Evolutionary conservation across 2,113 vertebrate species (phyloP).

Genomic region (Aleadryas rufinucha): DNA sequence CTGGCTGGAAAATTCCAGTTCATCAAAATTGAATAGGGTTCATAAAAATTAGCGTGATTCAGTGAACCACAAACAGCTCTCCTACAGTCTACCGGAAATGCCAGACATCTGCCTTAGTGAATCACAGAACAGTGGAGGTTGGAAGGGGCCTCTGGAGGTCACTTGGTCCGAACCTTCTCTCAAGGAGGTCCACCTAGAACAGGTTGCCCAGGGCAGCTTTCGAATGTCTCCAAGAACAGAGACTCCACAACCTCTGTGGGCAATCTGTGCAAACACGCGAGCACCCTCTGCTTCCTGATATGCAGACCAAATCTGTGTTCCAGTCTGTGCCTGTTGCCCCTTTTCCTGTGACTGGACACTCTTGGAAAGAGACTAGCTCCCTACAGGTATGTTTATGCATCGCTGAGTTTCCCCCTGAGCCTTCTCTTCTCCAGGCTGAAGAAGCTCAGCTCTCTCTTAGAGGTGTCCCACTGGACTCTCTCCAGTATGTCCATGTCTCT

Average conservation of each 20-base stretch:
- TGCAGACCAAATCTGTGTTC: neutral
- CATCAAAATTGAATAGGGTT: neutral
- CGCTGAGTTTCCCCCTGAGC: neutral
- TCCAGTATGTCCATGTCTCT: neutral
- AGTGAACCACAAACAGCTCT: neutral
- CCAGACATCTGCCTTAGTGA: neutral
- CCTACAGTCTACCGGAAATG: neutral
- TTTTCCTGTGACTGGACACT: neutral
- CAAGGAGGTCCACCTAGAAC: neutral
- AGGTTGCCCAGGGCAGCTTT: neutral
- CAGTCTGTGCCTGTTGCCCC: neutral
- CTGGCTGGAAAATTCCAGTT: neutral
- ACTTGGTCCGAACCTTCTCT: neutral
- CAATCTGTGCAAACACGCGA: neutral
- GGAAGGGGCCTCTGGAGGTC: neutral
- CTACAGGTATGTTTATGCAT: neutral
- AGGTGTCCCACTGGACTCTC: neutral
- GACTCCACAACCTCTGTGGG: neutral
- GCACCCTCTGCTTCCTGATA: neutral
- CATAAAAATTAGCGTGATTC: neutral
- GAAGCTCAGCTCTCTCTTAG: neutral
- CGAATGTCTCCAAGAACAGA: neutral
- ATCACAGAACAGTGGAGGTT: neutral
- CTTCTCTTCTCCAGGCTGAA: neutral
- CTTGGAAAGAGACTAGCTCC: neutral